Percentiles rank a stretch among this genome's conserved stretches.
Conservation (phyloP, 2,888 invertebrate genomes). For the Aphodius granarius region DNA sequence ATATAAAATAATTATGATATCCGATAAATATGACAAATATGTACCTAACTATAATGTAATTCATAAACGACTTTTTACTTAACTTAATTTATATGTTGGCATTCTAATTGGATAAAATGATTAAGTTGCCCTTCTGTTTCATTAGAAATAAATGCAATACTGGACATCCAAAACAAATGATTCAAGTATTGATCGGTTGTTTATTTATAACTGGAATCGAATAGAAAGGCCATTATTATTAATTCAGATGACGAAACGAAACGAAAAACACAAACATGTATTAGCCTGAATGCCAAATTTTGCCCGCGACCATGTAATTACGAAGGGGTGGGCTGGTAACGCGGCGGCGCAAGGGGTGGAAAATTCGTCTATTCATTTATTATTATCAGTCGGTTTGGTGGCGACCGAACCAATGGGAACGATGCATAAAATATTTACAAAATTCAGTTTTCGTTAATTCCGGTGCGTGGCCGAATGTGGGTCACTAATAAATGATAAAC, state of each 20-base stretch:
- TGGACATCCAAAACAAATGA: neutral
- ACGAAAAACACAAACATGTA: neutral
- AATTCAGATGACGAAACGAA: neutral
- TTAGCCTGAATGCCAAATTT: neutral
- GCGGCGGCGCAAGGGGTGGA: too few relatives aligned
- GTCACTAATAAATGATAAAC: constrained; percentile 34
- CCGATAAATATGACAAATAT: too few relatives aligned
- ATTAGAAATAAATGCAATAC: too few relatives aligned
- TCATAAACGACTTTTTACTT: too few relatives aligned
- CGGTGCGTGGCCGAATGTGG: constrained; percentile 31
- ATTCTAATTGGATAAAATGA: too few relatives aligned
- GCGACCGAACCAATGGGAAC: neutral
- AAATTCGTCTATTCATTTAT: neutral
- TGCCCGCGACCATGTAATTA: neutral
- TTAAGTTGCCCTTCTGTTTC: too few relatives aligned
- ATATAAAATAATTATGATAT: too few relatives aligned
- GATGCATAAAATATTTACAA: constrained; percentile 24
- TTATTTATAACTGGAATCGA: neutral
- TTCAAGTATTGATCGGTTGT: neutral
- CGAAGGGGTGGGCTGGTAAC: neutral
- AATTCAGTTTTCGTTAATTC: constrained; percentile 27
- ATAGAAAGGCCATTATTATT: neutral
- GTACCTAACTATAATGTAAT: too few relatives aligned
- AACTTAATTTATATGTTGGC: too few relatives aligned
- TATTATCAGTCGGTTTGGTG: neutral